Conservation (phyloP, 2,888 invertebrate species). For the Archips crataeganus region DNA sequence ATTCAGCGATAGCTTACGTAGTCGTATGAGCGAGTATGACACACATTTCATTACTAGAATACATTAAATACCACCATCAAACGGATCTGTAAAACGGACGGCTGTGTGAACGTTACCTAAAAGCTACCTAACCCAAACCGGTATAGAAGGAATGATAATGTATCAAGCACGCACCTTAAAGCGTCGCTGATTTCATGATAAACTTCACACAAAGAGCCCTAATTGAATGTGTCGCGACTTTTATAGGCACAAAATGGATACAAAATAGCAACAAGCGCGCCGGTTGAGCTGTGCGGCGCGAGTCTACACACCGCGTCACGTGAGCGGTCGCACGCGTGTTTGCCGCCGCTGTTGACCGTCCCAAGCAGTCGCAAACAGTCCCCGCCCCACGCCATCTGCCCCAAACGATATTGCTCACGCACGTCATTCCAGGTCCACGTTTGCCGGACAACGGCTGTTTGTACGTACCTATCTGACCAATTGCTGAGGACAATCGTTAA, state of each 20-base stretch:
- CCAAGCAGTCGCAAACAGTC: constrained; percentile 63
- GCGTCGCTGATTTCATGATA: constrained; percentile 41
- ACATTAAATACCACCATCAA: too few relatives aligned
- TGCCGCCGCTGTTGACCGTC: constrained; percentile 70
- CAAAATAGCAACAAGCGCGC: constrained; percentile 59
- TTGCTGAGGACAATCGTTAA: constrained; percentile 49
- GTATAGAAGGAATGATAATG: constrained; percentile 21
- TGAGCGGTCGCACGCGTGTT: constrained; percentile 71
- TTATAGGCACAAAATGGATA: constrained; percentile 59
- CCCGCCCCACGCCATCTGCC: constrained; percentile 65
- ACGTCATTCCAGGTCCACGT: constrained; percentile 64
- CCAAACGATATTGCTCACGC: constrained; percentile 71
- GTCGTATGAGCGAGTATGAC: too few relatives aligned
- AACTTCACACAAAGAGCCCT: constrained; percentile 39
- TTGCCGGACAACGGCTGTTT: constrained; percentile 62
- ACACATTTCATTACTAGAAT: too few relatives aligned
- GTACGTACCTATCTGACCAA: constrained; percentile 55
- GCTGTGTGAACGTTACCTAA: too few relatives aligned
- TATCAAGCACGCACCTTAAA: constrained; percentile 49
- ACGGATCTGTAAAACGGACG: too few relatives aligned
- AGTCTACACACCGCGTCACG: constrained; percentile 51
- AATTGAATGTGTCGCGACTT: constrained; percentile 49
- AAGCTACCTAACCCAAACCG: neutral
- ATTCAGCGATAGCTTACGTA: too few relatives aligned
- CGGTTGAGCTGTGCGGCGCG: constrained; percentile 43